These are phyloP conservation scores for Drosophila arizonae DNA, from an alignment of 1,140 invertebrate genomes.

Conservation along the genomic window DNA sequence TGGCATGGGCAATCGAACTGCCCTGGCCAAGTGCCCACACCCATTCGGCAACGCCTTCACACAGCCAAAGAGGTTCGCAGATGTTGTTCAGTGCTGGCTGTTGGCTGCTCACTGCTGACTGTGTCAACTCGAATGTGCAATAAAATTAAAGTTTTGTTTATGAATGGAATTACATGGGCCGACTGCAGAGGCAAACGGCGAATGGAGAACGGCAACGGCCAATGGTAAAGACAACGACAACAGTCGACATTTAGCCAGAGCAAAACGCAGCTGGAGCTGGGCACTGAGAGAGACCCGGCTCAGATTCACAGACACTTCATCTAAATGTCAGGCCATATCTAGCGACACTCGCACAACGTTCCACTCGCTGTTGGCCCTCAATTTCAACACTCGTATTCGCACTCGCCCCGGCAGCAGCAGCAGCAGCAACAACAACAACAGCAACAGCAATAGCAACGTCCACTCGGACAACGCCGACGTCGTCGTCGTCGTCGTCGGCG, in stretches of 20 bases:
- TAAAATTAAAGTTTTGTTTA: conserved; percentile 82
- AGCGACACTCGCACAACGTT: conserved; percentile 66
- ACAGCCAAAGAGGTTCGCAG: conserved; percentile 19
- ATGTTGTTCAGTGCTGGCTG: conserved; percentile 8
- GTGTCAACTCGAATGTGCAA: conserved; percentile 63
- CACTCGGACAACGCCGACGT: conserved; percentile 21
- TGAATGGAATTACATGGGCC: conserved; percentile 77
- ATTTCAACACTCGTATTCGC: conserved; percentile 68
- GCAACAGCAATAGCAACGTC: neutral
- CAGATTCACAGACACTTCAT: conserved; percentile 81
- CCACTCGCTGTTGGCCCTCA: conserved; percentile 48
- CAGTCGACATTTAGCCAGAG: conserved; percentile 21
- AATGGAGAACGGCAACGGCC: conserved; percentile 36
- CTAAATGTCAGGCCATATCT: conserved; percentile 82
- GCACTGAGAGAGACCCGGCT: conserved; percentile 46
- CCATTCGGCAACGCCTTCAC: conserved; percentile 55
- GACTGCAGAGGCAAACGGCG: conserved; percentile 20
- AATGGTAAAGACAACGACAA: conserved; percentile 14
- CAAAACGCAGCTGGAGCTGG: conserved; percentile 66
- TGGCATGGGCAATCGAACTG: neutral
- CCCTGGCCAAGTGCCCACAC: conserved; percentile 16
- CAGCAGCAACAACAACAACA: neutral
- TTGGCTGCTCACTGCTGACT: conserved; percentile 22
- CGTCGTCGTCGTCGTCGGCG: conserved; percentile 44
- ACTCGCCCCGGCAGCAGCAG: conserved; percentile 38